Conservation (phyloP, 2,888 invertebrate genomes). For the Halictus ligatus region DNA sequence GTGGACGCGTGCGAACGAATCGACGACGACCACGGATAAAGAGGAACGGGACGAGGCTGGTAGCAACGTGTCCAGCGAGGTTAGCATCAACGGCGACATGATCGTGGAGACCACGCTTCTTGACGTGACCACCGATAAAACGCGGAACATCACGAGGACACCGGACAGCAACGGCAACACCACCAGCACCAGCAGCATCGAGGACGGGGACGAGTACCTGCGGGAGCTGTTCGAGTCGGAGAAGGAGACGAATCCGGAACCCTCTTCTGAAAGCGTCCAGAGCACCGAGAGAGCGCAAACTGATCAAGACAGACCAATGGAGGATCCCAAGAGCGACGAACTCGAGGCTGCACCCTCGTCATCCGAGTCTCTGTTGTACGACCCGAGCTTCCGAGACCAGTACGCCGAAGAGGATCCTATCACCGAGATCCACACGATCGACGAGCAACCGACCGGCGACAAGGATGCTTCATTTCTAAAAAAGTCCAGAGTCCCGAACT, state of each 20-base stretch:
- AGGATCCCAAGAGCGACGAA: slow-evolving; percentile 20
- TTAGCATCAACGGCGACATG: slow-evolving; percentile 76
- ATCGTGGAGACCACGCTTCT: slow-evolving; percentile 77
- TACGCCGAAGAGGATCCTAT: slow-evolving; percentile 32
- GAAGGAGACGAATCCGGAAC: slow-evolving; percentile 47
- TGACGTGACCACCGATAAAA: slow-evolving; percentile 69
- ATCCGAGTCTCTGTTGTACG: slow-evolving; percentile 48
- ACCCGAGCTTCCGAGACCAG: slow-evolving; percentile 22
- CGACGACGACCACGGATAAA: slow-evolving; percentile 27
- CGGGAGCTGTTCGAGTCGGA: slow-evolving; percentile 44
- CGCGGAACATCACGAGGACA: slow-evolving; percentile 52
- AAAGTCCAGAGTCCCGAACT: slow-evolving; percentile 15
- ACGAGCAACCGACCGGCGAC: slow-evolving; percentile 26
- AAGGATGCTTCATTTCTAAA: not conserved
- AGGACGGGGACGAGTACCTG: slow-evolving; percentile 19
- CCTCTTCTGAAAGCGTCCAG: slow-evolving; percentile 56
- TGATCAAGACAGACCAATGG: slow-evolving; percentile 13
- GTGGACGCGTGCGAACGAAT: slow-evolving; percentile 48
- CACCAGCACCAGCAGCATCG: slow-evolving; percentile 9
- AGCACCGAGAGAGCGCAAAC: slow-evolving; percentile 30
- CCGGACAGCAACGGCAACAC: not conserved
- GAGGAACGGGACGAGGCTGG: slow-evolving; percentile 61
- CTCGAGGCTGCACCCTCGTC: slow-evolving; percentile 37
- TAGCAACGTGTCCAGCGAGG: slow-evolving; percentile 76
- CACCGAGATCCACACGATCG: slow-evolving; percentile 32